Base-by-base conservation (phyloP, 2,888 invertebrate genomes). In the Gasteruption jaculator region DNA sequence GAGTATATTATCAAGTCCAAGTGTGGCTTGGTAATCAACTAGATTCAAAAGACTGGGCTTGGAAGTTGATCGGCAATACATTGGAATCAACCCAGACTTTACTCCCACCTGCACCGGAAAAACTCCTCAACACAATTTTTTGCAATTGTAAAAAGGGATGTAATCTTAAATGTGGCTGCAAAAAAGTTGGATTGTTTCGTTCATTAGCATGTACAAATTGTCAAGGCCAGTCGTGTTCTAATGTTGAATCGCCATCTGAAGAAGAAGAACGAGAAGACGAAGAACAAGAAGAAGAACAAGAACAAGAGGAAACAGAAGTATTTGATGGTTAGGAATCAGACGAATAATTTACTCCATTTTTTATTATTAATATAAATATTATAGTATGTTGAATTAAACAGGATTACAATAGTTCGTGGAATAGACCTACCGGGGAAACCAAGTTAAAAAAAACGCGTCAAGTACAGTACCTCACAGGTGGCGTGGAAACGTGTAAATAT, bases 1-100 rank as follows among this genome's bases (percentile, higher is more conserved):
- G 54, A 19, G 49, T 50, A n/a, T 60, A 52, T 37, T 48, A 53
- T 39, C 57, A 57, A 50, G 53, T 62, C 32, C 53, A 57, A 40
- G 48, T 34, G 34, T 60, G 54, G 56, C 47, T 47, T 34, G 52
- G 53, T 15, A 48, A 49, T 33, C 18, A 54, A 21, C 26, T 52
- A 36, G 40, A 53, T 31, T 49, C 54, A 11, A 38, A 50, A 50
- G 47, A 56, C 21, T 61, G 57, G 48, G 54, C 56, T 40, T 59
- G 61, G 60, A 50, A 52, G 49, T 47, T 54, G 33, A 43, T 30
- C 40, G 43, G 56, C 46, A 46, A 48, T 35, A 20, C 22, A 16
- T 38, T 49, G 31, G 41, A 48, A 27, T 48, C 49, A 38, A 38
- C 46, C 22, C 45, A 27, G 21, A 47, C 46, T 30, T 37, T 49